Base-by-base conservation (phyloP, 2,797 vertebrate species). In the Salarias fasciatus region DNA sequence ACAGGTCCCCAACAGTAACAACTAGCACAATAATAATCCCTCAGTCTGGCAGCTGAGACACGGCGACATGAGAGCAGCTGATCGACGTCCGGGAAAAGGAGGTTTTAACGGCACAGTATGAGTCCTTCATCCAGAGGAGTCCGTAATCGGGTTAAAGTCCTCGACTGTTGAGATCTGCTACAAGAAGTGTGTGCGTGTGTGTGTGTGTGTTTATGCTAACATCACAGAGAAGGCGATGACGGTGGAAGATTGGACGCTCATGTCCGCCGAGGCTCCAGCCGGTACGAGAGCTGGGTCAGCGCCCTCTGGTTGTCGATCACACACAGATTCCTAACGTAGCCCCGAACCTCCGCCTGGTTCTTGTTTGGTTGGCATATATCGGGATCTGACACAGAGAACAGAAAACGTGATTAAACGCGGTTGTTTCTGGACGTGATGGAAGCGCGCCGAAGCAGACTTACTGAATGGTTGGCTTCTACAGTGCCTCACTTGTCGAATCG, bases 251-350 rank as follows among this genome's bases (percentile, higher is more conserved):
- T 5, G 13, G 51, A 49, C 46, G 75, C 72, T 95, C 92, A 99
- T 77, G 95, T 92, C 86, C 96, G 90, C 45, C 96, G 94, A 55
- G 96, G 96, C 87, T 99, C 97, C 89, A 99, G 88, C 73, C 94
- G 95, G 86, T 98, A 96, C 77, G 97, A 99, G 90, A 98, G 94
- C 92, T 99, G 97, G 11, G 97, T 98, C 89, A 99, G 93, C 69
- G 93, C 96, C 91, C 97, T 95, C 95, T 99, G 97, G 94, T 98
- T 99, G 94, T 99, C 97, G 81, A 99, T 93, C 93, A 99, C 96
- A 53, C 93, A 95, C 87, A 99, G 95, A 91, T 98, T 97, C 76
- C 97, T 94, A 15, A 99, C 95, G 15, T 99, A 99, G 80, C 89
- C 94, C 70, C 96, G 94, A 41, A 99, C 95, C 76, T 99, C 97